phyloP scores from a whole-genome alignment of 2,113 vertebrate genomes.

The Ariopsis seemanni region DNA sequence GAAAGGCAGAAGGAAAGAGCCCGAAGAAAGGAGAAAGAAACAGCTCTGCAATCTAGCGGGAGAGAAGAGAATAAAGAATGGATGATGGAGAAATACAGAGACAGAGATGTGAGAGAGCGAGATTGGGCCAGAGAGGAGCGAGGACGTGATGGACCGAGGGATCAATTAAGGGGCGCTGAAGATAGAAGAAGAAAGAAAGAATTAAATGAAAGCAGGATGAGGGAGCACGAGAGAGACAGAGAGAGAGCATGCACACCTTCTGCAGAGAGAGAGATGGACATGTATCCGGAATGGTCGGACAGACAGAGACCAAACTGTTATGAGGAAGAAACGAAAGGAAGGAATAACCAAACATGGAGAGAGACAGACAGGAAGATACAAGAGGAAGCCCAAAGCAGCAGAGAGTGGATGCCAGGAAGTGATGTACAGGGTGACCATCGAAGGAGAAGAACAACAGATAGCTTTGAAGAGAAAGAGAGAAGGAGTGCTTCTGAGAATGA shows the following conservation, averaged over 20 bases:
- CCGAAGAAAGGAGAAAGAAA: conserved; percentile 26
- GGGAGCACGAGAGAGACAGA: conserved; percentile 42
- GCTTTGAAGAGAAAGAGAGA: conserved; percentile 50
- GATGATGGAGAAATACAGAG: conserved; percentile 30
- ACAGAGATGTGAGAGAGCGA: conserved; percentile 23
- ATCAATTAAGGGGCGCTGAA: conserved; percentile 25
- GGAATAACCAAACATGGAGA: conserved; percentile 33
- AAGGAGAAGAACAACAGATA: conserved; percentile 35
- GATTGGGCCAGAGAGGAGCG: conserved; percentile 26
- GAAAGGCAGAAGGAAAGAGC: conserved; percentile 39
- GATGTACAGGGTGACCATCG: conserved; percentile 55
- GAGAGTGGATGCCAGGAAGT: conserved; percentile 58
- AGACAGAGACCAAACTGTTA: conserved; percentile 28
- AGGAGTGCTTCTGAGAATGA: conserved; percentile 41
- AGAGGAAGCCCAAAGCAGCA: conserved; percentile 55
- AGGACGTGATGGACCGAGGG: conserved; percentile 40
- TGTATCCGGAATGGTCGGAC: conserved; percentile 13
- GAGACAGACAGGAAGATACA: conserved; percentile 28
- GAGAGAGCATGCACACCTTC: not conserved
- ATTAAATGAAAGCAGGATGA: conserved; percentile 3
- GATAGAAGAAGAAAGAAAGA: conserved; percentile 32
- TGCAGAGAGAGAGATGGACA: conserved; percentile 33
- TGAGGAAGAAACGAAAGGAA: conserved; percentile 29
- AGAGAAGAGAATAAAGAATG: conserved; percentile 34
- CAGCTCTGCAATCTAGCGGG: not conserved